These are phyloP conservation scores for Apostichopus parvimensis DNA, from an alignment of 35 echinoderm and acorn worm genomes.

Conservation along the genomic window DNA sequence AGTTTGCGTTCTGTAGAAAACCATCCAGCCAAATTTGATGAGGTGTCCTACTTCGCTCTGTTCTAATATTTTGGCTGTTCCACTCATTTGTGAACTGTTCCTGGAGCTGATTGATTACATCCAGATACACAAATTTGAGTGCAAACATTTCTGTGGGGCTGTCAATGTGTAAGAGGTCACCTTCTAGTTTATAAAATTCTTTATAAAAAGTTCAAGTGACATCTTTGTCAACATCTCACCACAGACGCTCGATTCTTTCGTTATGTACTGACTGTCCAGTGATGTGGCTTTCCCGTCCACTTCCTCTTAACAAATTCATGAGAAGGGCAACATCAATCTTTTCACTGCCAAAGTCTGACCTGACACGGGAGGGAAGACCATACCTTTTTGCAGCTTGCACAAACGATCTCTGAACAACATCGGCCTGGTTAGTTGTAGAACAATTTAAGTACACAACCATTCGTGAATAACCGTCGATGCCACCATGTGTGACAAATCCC, in stretches of 20 bases:
- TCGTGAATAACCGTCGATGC: conserved; percentile 60
- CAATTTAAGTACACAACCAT: conserved; percentile 45
- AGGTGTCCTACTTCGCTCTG: conserved; percentile 11
- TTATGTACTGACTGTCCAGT: conserved; percentile 33
- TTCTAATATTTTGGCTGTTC: conserved; percentile 21
- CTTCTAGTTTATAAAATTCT: conserved; percentile 35
- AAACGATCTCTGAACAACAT: conserved; percentile 40
- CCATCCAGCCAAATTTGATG: conserved; percentile 20
- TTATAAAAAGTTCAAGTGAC: conserved; percentile 34
- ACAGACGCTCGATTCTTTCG: conserved; percentile 21
- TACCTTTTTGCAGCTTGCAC: conserved; percentile 4
- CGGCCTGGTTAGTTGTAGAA: conserved; percentile 31
- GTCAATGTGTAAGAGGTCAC: neutral
- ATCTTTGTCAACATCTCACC: conserved; percentile 31
- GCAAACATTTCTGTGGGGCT: neutral
- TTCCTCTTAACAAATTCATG: conserved; percentile 1
- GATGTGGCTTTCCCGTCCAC: neutral
- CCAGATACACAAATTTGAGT: conserved; percentile 16
- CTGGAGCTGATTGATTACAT: neutral
- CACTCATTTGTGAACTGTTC: conserved; percentile 5
- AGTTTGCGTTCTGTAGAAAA: neutral
- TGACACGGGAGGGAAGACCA: conserved; percentile 53
- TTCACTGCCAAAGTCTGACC: conserved; percentile 45
- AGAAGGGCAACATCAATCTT: conserved; percentile 43
- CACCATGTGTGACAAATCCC: conserved; percentile 54